Percentiles rank a stretch among this genome's conserved stretches.
Conservation (phyloP, 2,797 vertebrate genomes). For the Galagoides demidoff region DNA sequence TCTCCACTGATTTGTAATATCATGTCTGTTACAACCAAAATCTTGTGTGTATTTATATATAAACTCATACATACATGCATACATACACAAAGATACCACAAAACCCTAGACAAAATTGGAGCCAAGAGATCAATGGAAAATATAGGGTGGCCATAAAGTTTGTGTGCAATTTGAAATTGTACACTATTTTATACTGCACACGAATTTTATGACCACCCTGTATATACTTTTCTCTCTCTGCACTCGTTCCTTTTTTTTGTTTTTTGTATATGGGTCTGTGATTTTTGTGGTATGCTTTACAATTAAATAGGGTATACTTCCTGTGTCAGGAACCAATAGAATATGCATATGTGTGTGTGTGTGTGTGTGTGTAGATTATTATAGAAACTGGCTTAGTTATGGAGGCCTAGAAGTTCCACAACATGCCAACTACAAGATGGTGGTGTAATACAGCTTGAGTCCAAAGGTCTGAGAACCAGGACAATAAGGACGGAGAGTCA, state of each 20-base stretch:
- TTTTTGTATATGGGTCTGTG: neutral
- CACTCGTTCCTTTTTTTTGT: neutral
- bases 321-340: neutral
- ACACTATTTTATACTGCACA: no score
- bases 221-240: neutral
- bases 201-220: no score
- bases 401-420: neutral
- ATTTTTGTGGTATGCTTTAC: neutral
- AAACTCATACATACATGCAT: neutral
- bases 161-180: no score
- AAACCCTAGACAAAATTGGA: neutral
- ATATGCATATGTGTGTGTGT: neutral
- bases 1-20: neutral
- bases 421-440: no score
- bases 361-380: neutral
- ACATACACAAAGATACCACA: neutral
- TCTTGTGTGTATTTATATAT: neutral
- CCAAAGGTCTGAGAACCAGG: neutral
- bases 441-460: neutral
- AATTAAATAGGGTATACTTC: neutral
- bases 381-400: neutral
- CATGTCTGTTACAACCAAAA: neutral
- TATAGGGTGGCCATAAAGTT: no score
- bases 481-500: neutral
- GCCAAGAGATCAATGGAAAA: neutral